Evolutionary conservation across 2,888 invertebrate genomes (phyloP).

Genomic region (Hirtodrosophila histrioides): DNA sequence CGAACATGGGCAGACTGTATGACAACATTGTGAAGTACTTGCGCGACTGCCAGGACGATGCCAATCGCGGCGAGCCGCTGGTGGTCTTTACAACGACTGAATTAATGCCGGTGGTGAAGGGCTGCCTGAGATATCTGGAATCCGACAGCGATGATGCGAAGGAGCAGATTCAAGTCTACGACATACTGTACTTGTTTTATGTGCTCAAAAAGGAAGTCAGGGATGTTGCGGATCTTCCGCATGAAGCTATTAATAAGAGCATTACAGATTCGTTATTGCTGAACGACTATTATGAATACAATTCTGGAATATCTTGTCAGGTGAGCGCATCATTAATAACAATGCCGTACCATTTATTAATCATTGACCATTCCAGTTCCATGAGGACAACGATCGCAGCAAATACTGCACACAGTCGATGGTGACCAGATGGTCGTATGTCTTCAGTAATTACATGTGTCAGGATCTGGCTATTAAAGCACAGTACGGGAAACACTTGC

Average conservation of each 20-base stretch:
- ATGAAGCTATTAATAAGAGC: conserved; percentile 56
- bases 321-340: conserved; percentile 50
- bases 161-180: conserved; percentile 61
- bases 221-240: conserved; percentile 65
- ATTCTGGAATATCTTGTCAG: conserved; percentile 81
- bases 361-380: conserved; percentile 78
- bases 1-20: conserved; percentile 81
- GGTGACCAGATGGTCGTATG: conserved; percentile 84
- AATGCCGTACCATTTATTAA: not conserved
- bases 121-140: conserved; percentile 75
- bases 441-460: conserved; percentile 85
- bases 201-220: conserved; percentile 77
- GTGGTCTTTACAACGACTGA: conserved; percentile 84
- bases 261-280: conserved; percentile 76
- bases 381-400: conserved; percentile 81
- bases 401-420: conserved; percentile 84
- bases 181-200: conserved; percentile 79
- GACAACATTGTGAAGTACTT: conserved; percentile 84
- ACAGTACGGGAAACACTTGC: conserved; percentile 84
- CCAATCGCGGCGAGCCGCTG: conserved; percentile 69
- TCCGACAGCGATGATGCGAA: conserved; percentile 49
- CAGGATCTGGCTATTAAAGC: conserved; percentile 83
- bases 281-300: conserved; percentile 79
- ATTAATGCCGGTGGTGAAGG: conserved; percentile 76
- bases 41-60: conserved; percentile 27